Percentiles rank a stretch among this genome's conserved stretches.
These are phyloP conservation scores for Desmophyllum pertusum DNA, from an alignment of 92 coral and sea anemone genomes.

Conservation along the genomic window DNA sequence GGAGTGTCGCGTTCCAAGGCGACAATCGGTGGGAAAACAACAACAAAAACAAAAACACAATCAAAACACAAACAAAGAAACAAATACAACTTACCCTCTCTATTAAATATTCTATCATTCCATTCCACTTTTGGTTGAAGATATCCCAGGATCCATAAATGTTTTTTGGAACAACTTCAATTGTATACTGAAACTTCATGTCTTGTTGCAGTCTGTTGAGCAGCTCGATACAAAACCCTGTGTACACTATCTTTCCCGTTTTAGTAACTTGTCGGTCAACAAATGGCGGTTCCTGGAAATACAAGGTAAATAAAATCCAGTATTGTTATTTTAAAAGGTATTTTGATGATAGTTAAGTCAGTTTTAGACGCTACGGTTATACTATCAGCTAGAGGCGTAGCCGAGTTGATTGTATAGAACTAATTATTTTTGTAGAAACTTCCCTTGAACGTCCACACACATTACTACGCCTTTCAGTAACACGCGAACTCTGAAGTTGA, in stretches of 20 bases:
- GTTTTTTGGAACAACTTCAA: constrained; percentile 35
- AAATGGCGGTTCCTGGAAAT: constrained; percentile 50
- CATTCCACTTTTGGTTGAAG: constrained; percentile 51
- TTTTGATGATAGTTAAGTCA: no score
- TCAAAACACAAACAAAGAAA: not conserved
- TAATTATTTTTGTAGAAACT: no score
- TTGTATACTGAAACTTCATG: constrained; percentile 56
- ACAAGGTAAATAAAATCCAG: not conserved
- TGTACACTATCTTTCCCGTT: constrained; percentile 32
- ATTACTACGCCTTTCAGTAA: no score
- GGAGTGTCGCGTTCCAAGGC: not conserved
- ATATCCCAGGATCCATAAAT: constrained; percentile 46
- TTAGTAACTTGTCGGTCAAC: constrained; percentile 20
- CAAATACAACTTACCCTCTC: constrained; percentile 40
- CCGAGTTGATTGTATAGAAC: no score
- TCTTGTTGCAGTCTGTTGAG: constrained; percentile 54
- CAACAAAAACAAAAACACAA: no score
- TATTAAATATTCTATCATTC: constrained; percentile 50
- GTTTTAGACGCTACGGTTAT: no score
- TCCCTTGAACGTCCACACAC: no score
- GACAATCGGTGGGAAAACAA: no score
- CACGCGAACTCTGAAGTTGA: no score
- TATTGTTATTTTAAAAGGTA: not conserved
- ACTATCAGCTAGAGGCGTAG: no score
- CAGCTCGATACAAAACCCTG: constrained; percentile 62